Percentiles rank a stretch among this genome's conserved stretches.
These are phyloP conservation scores for Xestoiulus laeticollis DNA, from an alignment of 2,888 invertebrate species.

Conservation along the genomic window DNA sequence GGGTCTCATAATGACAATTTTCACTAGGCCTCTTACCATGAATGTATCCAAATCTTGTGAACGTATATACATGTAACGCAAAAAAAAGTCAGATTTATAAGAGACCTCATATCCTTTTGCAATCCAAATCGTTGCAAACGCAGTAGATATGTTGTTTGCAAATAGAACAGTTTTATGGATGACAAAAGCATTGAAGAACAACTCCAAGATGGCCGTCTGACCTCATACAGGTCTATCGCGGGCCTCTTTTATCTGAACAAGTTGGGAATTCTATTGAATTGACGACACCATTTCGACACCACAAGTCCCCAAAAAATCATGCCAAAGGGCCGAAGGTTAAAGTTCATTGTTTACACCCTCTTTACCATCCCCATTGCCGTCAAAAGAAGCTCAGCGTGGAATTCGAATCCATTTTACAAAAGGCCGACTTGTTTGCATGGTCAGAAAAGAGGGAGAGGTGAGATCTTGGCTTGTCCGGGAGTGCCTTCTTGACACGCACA, in stretches of 20 bases:
- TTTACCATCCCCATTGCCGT: neutral
- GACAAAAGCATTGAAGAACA: too few species aligned
- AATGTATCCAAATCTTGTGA: too few species aligned
- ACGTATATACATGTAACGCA: too few species aligned
- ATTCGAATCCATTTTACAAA: neutral
- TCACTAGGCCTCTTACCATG: too few species aligned
- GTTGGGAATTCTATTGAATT: neutral
- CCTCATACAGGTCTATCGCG: too few species aligned
- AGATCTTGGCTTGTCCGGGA: neutral
- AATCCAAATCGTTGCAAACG: too few species aligned
- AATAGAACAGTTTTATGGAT: too few species aligned
- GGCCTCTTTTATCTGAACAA: neutral
- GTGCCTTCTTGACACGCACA: neutral
- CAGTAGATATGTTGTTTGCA: too few species aligned
- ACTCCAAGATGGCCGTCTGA: too few species aligned
- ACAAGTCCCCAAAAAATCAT: neutral
- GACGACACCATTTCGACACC: neutral
- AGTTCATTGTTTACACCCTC: neutral
- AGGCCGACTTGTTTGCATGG: neutral
- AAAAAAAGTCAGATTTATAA: too few species aligned
- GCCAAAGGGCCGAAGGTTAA: neutral
- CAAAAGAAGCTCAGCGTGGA: neutral
- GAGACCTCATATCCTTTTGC: too few species aligned
- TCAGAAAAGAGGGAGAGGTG: neutral
- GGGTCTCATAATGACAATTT: too few species aligned